Conservation (phyloP, 2,797 vertebrate species). For the Lutjanus argentimaculatus region DNA sequence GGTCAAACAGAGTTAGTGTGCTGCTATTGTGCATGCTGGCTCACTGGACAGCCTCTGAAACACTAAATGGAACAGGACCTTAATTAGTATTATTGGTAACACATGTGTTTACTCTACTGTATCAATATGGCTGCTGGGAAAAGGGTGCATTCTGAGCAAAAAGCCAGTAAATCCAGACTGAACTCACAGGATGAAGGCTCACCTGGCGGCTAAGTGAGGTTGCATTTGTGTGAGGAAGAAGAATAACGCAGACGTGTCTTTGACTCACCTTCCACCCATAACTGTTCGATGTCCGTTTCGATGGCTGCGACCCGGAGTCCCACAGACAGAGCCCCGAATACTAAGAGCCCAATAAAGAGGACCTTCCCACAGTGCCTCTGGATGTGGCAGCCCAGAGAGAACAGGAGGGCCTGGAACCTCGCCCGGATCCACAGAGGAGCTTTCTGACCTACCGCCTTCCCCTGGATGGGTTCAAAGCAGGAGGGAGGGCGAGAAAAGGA, state of each 20-base stretch:
- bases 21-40: too few species aligned
- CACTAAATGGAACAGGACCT: too few species aligned
- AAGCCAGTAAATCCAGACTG: neutral
- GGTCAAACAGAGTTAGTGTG: too few species aligned
- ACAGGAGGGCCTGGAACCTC: constrained; percentile 96
- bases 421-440: constrained; percentile 96
- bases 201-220: neutral
- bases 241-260: neutral
- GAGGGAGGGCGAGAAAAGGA: constrained; percentile 68
- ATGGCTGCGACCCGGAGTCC: constrained; percentile 95
- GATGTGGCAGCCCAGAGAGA: constrained; percentile 97
- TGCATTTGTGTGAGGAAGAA: neutral
- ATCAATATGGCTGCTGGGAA: too few species aligned
- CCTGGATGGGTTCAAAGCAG: constrained; percentile 80
- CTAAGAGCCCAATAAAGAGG: constrained; percentile 96
- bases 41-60: too few species aligned
- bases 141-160: neutral
- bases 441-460: constrained; percentile 91
- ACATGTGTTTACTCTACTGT: too few species aligned
- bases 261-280: constrained; percentile 98
- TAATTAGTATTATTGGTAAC: too few species aligned
- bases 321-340: constrained; percentile 95
- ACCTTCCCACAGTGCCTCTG: constrained; percentile 98
- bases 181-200: neutral
- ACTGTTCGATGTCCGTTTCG: constrained; percentile 97